Conservation (phyloP, 2,113 vertebrate genomes). For the Puffinus mauretanicus region DNA sequence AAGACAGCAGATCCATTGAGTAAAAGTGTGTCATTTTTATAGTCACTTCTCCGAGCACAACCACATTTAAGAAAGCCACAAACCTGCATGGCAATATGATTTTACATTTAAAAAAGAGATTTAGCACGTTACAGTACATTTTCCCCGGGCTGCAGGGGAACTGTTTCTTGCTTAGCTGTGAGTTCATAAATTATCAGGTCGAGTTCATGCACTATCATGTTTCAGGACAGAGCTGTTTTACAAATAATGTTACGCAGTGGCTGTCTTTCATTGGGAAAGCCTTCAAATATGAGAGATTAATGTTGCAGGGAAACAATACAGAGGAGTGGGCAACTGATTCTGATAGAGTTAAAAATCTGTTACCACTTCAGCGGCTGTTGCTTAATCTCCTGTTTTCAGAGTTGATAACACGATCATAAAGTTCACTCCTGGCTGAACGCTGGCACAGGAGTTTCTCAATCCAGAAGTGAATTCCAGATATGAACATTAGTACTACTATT, state of each 20-base stretch:
- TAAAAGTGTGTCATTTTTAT: conserved; percentile 31
- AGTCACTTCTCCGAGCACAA: background rate
- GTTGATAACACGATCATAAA: conserved; percentile 67
- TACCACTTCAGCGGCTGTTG: conserved; percentile 39
- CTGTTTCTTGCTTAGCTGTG: conserved; percentile 52
- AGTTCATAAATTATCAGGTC: conserved; percentile 52
- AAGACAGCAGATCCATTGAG: conserved; percentile 56
- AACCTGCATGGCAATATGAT: conserved; percentile 28
- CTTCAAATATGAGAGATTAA: background rate
- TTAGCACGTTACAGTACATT: conserved; percentile 40
- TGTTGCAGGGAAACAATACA: background rate
- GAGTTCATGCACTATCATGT: conserved; percentile 23
- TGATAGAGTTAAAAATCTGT: conserved; percentile 39
- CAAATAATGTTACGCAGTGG: background rate
- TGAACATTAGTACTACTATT: background rate
- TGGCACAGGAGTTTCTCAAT: conserved; percentile 51
- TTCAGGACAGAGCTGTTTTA: conserved; percentile 46
- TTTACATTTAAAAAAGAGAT: conserved; percentile 45
- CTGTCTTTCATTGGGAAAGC: background rate
- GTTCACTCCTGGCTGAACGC: conserved; percentile 39
- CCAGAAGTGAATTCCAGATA: conserved; percentile 50
- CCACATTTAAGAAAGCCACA: conserved; percentile 49
- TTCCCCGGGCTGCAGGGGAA: background rate
- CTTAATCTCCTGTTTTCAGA: conserved; percentile 58
- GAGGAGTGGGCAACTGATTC: background rate